Evolutionary conservation across 1,140 invertebrate genomes (phyloP).

Genomic region (Watersipora subatra): DNA sequence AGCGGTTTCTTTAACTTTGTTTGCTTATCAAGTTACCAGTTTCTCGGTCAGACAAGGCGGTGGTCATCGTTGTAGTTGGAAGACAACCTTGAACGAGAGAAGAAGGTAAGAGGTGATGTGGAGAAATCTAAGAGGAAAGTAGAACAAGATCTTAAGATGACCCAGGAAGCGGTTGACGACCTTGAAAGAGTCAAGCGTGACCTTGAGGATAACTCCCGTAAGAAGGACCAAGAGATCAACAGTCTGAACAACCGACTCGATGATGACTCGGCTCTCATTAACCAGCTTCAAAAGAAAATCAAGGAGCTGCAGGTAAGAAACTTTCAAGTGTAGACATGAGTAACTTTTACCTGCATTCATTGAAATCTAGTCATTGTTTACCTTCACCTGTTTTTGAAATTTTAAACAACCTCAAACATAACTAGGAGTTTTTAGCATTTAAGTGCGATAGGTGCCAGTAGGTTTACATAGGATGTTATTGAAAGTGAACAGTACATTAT

Average conservation of each 20-base stretch:
- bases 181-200: slow-evolving; percentile 95
- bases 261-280: slow-evolving; percentile 89
- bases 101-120: slow-evolving; percentile 92
- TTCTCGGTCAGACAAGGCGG: background rate
- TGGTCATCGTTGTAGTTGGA: slow-evolving; percentile 49
- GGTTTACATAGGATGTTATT: too few species aligned
- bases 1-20: background rate
- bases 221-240: slow-evolving; percentile 90
- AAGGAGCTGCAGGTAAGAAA: slow-evolving; percentile 82
- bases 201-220: slow-evolving; percentile 63
- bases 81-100: slow-evolving; percentile 92
- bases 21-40: background rate
- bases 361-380: too few species aligned
- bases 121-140: slow-evolving; percentile 86
- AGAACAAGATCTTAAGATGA: slow-evolving; percentile 94
- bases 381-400: too few species aligned
- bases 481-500: too few species aligned
- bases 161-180: slow-evolving; percentile 92
- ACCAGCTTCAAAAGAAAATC: slow-evolving; percentile 91
- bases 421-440: too few species aligned
- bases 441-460: too few species aligned
- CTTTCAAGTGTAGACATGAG: too few species aligned
- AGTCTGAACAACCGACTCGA: slow-evolving; percentile 88
- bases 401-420: too few species aligned
- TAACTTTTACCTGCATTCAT: too few species aligned